Evolutionary conservation across 2,888 invertebrate genomes (phyloP), one percentile per base, ranked within the genome.

Genomic region (Synergus japonicus): DNA sequence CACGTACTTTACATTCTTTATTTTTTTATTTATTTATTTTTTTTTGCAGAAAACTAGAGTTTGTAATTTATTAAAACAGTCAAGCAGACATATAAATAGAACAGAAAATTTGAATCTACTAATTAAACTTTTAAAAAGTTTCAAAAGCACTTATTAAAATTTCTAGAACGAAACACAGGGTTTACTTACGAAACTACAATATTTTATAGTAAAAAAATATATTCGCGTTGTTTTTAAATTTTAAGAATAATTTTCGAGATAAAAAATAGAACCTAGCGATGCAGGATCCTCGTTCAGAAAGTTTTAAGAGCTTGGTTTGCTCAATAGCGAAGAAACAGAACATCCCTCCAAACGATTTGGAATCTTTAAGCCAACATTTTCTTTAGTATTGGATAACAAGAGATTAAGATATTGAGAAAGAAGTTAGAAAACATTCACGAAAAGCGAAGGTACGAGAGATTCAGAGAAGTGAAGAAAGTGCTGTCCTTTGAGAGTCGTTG

Each of bases 321-420:
- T 73, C 54, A 10, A 73, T n/a, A 58, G 49, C 41, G 73, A 58
- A 73, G 54, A 73, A 49, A 54, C 54, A 73, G 73, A 73, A 73
- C 73, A 58, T 37, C 73, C 73, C 73, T 73, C 37, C 12, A 5
- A n/a, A n/a, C 22, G 43, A 54, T n/a, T 67, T 78, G 43, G 9
- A 46, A 63, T 76, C 37, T 73, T 82, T 65, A 81, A 84, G 81
- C 83, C 78, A 83, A 84, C 81, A 80, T 81, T 78, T 83, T 85
- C 83, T 83, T 85, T 86, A 87, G 91, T 91, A 91, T 91, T 91
- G 91, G 91, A 91, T 91, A 90, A 91, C 90, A 79, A 77, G 49
- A 78, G 80, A 63, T 78, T 63, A 4, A 67, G 54, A 85, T 79
- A 78, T 79, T 76, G 79, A 77, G 76, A 67, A 67, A 80, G 67